Percentiles rank a stretch among this genome's conserved stretches.
Conservation (phyloP, 2,113 vertebrate species). For the Xiphophorus hellerii region DNA sequence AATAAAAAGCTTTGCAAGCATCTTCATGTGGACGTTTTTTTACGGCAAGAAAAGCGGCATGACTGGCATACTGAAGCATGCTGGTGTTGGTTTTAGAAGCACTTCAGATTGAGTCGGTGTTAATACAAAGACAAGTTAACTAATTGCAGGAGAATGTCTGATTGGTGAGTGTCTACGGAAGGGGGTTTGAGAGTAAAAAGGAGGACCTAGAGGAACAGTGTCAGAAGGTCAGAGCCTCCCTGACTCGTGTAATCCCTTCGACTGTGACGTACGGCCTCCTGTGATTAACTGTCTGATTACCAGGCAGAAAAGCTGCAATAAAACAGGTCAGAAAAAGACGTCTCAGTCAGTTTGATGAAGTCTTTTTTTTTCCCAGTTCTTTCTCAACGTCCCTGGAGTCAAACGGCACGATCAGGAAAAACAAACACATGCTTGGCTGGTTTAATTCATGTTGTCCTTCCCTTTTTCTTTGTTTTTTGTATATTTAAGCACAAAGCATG, state of each 20-base stretch:
- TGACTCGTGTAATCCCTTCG: constrained; percentile 67
- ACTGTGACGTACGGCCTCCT: constrained; percentile 57
- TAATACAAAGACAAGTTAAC: constrained; percentile 59
- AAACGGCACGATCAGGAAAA: constrained; percentile 48
- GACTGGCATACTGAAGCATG: constrained; percentile 1
- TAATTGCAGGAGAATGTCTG: constrained; percentile 35
- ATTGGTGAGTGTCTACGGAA: constrained; percentile 11
- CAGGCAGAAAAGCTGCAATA: constrained; percentile 57
- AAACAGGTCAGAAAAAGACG: constrained; percentile 71
- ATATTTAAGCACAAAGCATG: neutral
- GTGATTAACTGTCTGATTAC: constrained; percentile 75
- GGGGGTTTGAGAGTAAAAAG: constrained; percentile 33
- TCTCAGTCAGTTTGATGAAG: constrained; percentile 66
- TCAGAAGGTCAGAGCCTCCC: constrained; percentile 73
- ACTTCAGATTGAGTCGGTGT: constrained; percentile 21
- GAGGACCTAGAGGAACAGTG: constrained; percentile 55
- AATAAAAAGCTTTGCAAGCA: constrained; percentile 57
- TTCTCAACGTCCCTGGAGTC: constrained; percentile 36
- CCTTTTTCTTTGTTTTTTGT: neutral
- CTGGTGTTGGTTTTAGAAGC: neutral
- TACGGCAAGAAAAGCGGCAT: neutral
- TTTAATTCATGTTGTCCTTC: constrained; percentile 38
- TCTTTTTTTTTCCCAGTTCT: constrained; percentile 48
- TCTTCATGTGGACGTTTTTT: constrained; percentile 35
- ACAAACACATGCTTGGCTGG: constrained; percentile 13